These are phyloP conservation scores for Laticauda laticaudata DNA, from an alignment of 2,113 vertebrate species.

Conservation along the genomic window DNA sequence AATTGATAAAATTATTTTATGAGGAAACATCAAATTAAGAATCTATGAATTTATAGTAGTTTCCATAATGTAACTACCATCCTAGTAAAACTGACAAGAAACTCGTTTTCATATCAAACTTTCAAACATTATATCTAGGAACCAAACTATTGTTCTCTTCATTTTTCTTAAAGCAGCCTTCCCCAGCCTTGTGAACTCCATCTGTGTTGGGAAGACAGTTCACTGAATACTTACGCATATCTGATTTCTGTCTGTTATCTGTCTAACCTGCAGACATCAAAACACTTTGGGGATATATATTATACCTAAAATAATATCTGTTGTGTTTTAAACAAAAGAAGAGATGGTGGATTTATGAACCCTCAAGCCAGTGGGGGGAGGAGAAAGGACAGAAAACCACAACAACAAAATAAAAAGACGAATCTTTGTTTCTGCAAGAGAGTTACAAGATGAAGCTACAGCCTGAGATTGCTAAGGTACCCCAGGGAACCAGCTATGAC, in stretches of 20 bases:
- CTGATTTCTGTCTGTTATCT: constrained; percentile 22
- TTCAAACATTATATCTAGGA: not conserved
- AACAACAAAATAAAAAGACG: not conserved
- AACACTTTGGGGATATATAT: not conserved
- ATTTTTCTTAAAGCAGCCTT: not conserved
- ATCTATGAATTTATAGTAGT: not conserved
- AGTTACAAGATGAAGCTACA: not conserved
- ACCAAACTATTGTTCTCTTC: not conserved
- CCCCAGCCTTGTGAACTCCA: not conserved
- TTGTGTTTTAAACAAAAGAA: not conserved
- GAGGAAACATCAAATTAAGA: constrained; percentile 12
- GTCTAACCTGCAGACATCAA: constrained; percentile 12
- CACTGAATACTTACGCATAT: not conserved
- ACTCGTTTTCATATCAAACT: constrained; percentile 15
- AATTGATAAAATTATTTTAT: constrained; percentile 30
- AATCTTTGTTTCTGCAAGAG: not conserved
- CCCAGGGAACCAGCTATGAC: not conserved
- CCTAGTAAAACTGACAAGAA: not conserved
- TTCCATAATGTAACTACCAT: not conserved
- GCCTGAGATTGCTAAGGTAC: constrained; percentile 4
- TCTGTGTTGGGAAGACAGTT: not conserved
- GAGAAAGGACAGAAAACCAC: not conserved
- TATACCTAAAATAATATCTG: not conserved
- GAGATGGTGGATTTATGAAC: not conserved
- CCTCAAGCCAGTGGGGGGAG: not conserved